phyloP scores from a whole-genome alignment of 2,888 invertebrate genomes.

The Drosophila buzzatii region DNA sequence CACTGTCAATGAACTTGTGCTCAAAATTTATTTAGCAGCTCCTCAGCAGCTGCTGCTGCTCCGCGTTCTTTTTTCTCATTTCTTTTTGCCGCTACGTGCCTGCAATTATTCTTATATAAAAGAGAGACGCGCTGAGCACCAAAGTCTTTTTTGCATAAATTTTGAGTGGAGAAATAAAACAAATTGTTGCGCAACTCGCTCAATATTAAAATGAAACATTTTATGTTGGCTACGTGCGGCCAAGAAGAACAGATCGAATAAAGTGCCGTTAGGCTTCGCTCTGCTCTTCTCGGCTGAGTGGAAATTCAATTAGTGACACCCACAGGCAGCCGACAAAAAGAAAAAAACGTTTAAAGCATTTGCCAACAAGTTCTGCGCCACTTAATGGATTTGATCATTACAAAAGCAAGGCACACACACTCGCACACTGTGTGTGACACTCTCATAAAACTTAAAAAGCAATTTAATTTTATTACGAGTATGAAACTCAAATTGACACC shows the following conservation, averaged over 20 bases:
- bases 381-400: slow-evolving; percentile 62
- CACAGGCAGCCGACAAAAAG: slow-evolving; percentile 34
- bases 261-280: slow-evolving; percentile 61
- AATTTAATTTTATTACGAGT: slow-evolving; percentile 69
- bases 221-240: slow-evolving; percentile 48
- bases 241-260: slow-evolving; percentile 38
- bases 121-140: background rate
- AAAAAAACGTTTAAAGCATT: background rate
- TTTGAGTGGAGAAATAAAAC: slow-evolving; percentile 11
- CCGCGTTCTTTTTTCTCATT: too few relatives aligned
- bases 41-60: background rate
- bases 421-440: slow-evolving; percentile 12
- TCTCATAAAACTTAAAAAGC: slow-evolving; percentile 65
- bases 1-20: slow-evolving; percentile 72
- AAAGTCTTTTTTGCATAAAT: slow-evolving; percentile 49
- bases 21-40: slow-evolving; percentile 11
- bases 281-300: slow-evolving; percentile 38
- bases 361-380: slow-evolving; percentile 45
- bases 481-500: slow-evolving; percentile 72
- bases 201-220: slow-evolving; percentile 60
- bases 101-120: slow-evolving; percentile 70
- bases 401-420: slow-evolving; percentile 36
- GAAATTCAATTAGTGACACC: slow-evolving; percentile 80
- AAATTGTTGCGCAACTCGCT: slow-evolving; percentile 57
- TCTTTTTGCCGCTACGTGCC: slow-evolving; percentile 55